Percentiles rank a stretch among this genome's conserved stretches.
These are phyloP conservation scores for Patiria pectinifera DNA, from an alignment of 53 echinoderm and acorn worm genomes.

Conservation along the genomic window DNA sequence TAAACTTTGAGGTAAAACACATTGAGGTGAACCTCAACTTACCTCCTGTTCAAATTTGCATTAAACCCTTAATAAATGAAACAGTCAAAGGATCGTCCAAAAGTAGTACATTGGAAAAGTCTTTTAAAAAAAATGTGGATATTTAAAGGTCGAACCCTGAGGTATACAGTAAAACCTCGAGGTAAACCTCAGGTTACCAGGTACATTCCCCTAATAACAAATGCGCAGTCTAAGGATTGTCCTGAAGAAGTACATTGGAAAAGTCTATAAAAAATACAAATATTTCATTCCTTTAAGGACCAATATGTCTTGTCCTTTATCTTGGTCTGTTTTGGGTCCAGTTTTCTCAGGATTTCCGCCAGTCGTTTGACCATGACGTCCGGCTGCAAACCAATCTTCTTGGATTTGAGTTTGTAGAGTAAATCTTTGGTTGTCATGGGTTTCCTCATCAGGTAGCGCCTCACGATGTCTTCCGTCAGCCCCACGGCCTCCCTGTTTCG, in stretches of 20 bases:
- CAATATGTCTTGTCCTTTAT: constrained; percentile 94
- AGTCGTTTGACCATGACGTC: constrained; percentile 85
- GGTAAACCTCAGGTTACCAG: too few relatives aligned
- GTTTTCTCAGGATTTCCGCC: constrained; percentile 83
- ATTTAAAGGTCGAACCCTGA: too few relatives aligned
- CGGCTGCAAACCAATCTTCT: constrained; percentile 83
- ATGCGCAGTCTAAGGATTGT: neutral
- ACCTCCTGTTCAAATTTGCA: too few relatives aligned
- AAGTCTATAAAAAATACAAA: neutral
- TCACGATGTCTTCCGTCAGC: constrained; percentile 90
- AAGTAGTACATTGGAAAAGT: too few relatives aligned
- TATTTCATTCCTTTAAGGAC: constrained; percentile 75
- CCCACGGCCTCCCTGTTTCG: constrained; percentile 71
- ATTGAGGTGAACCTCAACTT: too few relatives aligned
- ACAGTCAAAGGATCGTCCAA: too few relatives aligned
- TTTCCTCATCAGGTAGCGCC: constrained; percentile 89
- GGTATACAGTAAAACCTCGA: too few relatives aligned
- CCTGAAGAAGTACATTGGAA: neutral
- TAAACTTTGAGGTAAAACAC: too few relatives aligned
- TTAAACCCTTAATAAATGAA: too few relatives aligned
- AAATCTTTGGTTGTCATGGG: constrained; percentile 99
- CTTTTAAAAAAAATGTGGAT: too few relatives aligned
- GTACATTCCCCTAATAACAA: too few relatives aligned
- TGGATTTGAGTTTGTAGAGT: constrained; percentile 90
- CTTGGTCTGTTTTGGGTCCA: constrained; percentile 80